Evolutionary conservation across 1,140 invertebrate species (phyloP).

Genomic region (Drosophila kepulauana): DNA sequence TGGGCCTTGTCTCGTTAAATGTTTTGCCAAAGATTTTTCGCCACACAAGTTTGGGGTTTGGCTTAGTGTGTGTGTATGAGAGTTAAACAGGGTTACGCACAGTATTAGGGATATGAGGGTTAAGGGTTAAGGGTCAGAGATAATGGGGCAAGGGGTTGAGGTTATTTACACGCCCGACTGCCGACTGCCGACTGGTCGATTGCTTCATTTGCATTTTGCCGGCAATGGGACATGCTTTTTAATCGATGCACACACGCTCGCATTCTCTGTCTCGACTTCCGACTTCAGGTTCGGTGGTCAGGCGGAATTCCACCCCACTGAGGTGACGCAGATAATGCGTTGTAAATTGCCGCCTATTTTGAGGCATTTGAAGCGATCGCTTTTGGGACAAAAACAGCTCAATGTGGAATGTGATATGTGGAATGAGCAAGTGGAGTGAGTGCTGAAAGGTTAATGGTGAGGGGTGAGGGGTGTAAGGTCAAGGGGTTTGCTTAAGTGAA

Average conservation of each 20-base stretch:
- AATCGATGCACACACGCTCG: constrained; percentile 20
- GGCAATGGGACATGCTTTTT: constrained; percentile 62
- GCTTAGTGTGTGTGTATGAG: neutral
- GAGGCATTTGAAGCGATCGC: constrained; percentile 68
- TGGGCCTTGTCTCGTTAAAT: constrained; percentile 74
- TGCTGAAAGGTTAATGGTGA: neutral
- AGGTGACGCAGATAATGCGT: constrained; percentile 53
- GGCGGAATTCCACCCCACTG: constrained; percentile 12
- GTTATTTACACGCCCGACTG: constrained; percentile 59
- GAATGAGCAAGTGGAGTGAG: neutral
- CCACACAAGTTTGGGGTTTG: constrained; percentile 45
- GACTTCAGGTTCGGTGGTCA: constrained; percentile 12
- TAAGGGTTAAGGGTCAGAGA: constrained; percentile 49
- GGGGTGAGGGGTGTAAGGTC: constrained; percentile 15
- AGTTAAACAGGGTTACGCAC: neutral
- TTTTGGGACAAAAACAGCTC: constrained; percentile 66
- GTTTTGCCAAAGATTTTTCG: constrained; percentile 69
- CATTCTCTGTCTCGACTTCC: too few relatives aligned
- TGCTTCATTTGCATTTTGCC: constrained; percentile 74
- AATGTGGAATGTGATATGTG: neutral
- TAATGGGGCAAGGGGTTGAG: constrained; percentile 47
- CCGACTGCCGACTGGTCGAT: constrained; percentile 47
- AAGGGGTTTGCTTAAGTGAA: constrained; percentile 25
- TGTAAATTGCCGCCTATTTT: constrained; percentile 74
- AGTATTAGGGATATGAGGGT: neutral